phyloP scores from a whole-genome alignment of 37 sponge, comb jelly and placozoan species.

The Spongilla lacustris region DNA sequence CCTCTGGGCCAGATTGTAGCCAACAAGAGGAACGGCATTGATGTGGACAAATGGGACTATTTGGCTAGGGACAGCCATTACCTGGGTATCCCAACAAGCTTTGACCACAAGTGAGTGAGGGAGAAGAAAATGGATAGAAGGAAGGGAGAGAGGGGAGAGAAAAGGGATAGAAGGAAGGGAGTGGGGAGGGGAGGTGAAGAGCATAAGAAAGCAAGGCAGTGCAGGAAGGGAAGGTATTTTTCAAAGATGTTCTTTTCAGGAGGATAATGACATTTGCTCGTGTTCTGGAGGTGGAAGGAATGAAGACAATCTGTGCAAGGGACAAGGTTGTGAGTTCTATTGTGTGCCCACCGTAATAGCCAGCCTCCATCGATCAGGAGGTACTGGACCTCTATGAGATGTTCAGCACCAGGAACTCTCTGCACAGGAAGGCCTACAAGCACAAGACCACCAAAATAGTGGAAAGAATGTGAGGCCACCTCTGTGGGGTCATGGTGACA shows the following conservation, averaged over 20 bases:
- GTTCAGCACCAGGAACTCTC: slow-evolving; percentile 84
- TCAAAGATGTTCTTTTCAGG: neutral
- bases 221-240: neutral
- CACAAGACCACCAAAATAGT: slow-evolving; percentile 84
- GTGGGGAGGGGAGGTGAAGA: neutral
- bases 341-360: too few species aligned
- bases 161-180: neutral
- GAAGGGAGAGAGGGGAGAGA: neutral
- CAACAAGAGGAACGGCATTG: slow-evolving; percentile 93
- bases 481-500: too few species aligned
- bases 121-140: neutral
- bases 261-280: slow-evolving; percentile 5
- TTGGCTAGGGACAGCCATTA: slow-evolving; percentile 91
- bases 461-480: slow-evolving; percentile 77
- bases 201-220: neutral
- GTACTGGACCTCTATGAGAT: slow-evolving; percentile 91
- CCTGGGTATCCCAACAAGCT: slow-evolving; percentile 84
- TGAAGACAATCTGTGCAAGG: neutral
- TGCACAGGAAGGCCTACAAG: slow-evolving; percentile 93
- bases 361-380: slow-evolving; percentile 58
- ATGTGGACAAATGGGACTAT: slow-evolving; percentile 99
- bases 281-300: neutral
- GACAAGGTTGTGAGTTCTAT: neutral
- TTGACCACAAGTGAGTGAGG: slow-evolving; percentile 67
- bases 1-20: slow-evolving; percentile 80